Base-by-base conservation (phyloP, 2,888 invertebrate genomes). In the Zele albiditarsus region DNA sequence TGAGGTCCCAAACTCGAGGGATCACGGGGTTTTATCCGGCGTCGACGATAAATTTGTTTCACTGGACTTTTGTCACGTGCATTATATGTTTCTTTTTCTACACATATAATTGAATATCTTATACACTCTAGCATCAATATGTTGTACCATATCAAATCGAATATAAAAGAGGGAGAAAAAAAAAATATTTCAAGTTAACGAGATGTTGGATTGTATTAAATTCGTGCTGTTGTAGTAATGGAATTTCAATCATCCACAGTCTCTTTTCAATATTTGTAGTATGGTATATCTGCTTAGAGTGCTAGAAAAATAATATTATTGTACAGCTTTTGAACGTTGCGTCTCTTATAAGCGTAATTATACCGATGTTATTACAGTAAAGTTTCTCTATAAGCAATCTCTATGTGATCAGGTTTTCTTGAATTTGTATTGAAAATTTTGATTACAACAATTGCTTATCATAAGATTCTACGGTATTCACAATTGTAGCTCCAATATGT, bases 301-400 rank as follows among this genome's bases (percentile, higher is more conserved):
- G 53, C 66, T 75, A 71, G 60, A 71, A 66, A 38, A 53, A 53
- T 8, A 20, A 42, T 42, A 53, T 71, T 65, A 75, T 71, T 75
- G 75, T 75, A 71, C 71, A 75, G 75, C 75, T 75, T 75, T 71
- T 67, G 49, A 67, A 20, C 23, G n/a, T 53, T 71, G 74, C 49
- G 58, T 71, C 66, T 57, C 33, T 31, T 71, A 71, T 66, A 66
- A 66, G 66, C 67, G 60, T 46, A 53, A 53, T 53, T 53, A 20
- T 60, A 57, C 71, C 66, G 60, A 67, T 75, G 75, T 75, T 75
- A 75, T 71, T 60, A 38, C 38, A 38, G 38, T 38, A 6, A 12
- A 38, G 38, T 38, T 38, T 2, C 38, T 12, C 1, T 38, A 38
- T 38, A 12, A 38, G 38, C 0, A 38, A 38, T 31, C 38, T 12